These are phyloP conservation scores for Tetheella fluctuosa DNA, from an alignment of 2,888 invertebrate species.

Conservation along the genomic window DNA sequence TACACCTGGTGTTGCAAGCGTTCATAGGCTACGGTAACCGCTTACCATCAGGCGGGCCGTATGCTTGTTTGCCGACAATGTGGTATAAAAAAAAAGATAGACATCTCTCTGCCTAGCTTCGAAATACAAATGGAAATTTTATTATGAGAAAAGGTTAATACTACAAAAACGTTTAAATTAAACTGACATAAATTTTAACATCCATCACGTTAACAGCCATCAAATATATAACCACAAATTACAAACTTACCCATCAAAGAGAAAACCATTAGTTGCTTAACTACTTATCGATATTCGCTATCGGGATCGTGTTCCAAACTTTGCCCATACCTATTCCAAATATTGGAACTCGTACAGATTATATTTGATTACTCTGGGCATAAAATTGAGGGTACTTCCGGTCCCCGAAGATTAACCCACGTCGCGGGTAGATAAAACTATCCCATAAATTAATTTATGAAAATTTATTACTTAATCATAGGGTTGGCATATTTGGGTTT, in stretches of 20 bases:
- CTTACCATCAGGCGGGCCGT: no score
- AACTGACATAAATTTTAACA: no score
- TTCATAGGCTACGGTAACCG: no score
- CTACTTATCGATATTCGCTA: constrained; percentile 13
- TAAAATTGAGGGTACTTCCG: constrained; percentile 29
- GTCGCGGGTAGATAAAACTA: constrained; percentile 27
- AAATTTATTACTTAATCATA: background rate
- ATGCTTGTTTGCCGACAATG: no score
- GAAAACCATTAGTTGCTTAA: constrained; percentile 10
- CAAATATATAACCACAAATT: background rate
- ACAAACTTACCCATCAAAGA: constrained; percentile 1
- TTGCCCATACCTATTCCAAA: constrained; percentile 2
- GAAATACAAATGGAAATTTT: no score
- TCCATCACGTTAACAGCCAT: no score
- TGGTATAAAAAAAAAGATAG: no score
- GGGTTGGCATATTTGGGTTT: background rate
- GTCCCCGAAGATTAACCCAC: constrained; percentile 24
- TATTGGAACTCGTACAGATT: constrained; percentile 3
- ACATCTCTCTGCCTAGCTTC: no score
- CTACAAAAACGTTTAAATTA: no score
- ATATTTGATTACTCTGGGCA: background rate
- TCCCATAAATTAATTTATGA: constrained; percentile 17
- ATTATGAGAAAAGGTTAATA: no score
- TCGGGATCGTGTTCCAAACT: constrained; percentile 2
- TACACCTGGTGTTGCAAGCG: no score